Evolutionary conservation across 1,140 invertebrate genomes (phyloP), one percentile per base, ranked within the genome.

Genomic region (Mercenaria mercenaria): DNA sequence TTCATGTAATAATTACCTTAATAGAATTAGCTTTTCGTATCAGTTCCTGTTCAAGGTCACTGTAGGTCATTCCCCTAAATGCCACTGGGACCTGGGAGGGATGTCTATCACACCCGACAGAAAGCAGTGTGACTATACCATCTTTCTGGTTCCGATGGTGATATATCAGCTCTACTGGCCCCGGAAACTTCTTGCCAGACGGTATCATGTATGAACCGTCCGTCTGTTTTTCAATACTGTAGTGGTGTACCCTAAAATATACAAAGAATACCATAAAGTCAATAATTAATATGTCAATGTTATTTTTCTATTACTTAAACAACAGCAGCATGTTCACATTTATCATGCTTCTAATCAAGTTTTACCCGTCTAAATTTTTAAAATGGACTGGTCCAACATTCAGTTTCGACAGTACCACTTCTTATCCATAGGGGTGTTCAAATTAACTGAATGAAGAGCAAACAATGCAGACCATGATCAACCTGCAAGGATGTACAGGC

Each of bases 1-100:
- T n/a, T n/a, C n/a, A n/a, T n/a, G n/a, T n/a, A n/a, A n/a, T n/a
- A n/a, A n/a, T 52, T 82, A 81, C 80, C 90, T 90, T 92, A 52
- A 94, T 93, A 89, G 91, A 92, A 81, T 93, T 90, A 15, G 95
- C 95, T 84, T 95, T 95, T 29, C 90, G 84, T 20, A 96, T 72
- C 59, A 96, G 92, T 43, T 94, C 91, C 56, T 94, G 91, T 34
- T 96, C 95, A 34, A 96, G 92, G 52, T 96, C 94, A n/a, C 94
- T 92, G 77, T 95, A 95, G 0, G 96, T 95, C 67, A 96, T 94
- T 13, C 96, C 96, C 79, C 96, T 93, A 87, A 96, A 96, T n/a
- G 95, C 95, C 56, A 96, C 95, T 3, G 96, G 94, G 8, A 94
- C 93, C 39, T 95, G 93, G 34, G 93, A 92, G n/a, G 94, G 86